phyloP scores from a whole-genome alignment of 1,140 invertebrate genomes.

The Phthorimaea operculella region DNA sequence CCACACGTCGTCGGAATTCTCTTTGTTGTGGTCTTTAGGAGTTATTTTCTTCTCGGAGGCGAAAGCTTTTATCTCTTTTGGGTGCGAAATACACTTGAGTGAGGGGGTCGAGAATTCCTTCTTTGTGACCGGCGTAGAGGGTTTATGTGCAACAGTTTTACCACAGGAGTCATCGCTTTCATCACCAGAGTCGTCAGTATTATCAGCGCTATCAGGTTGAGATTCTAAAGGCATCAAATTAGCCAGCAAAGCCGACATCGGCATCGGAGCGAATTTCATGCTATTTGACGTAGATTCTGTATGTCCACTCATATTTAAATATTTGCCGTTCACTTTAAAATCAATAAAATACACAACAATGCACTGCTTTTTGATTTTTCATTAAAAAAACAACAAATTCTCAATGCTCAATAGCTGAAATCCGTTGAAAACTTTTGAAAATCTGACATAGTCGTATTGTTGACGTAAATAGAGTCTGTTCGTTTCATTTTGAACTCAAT shows the following conservation, averaged over 20 bases:
- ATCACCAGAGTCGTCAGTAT: constrained; percentile 35
- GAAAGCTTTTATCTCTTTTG: constrained; percentile 29
- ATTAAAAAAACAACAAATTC: background rate
- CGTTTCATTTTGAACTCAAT: background rate
- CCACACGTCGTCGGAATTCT: constrained; percentile 29
- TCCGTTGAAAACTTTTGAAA: constrained; percentile 6
- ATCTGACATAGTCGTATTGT: constrained; percentile 1
- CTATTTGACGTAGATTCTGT: constrained; percentile 53
- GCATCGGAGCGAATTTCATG: constrained; percentile 59
- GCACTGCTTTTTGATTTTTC: background rate
- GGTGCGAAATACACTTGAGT: constrained; percentile 20
- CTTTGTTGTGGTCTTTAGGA: constrained; percentile 36
- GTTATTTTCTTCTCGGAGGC: constrained; percentile 38
- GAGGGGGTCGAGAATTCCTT: constrained; percentile 31
- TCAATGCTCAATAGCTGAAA: background rate
- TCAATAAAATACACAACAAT: background rate
- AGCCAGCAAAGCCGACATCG: constrained; percentile 55
- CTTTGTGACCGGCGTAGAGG: constrained; percentile 23
- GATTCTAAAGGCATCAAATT: constrained; percentile 50
- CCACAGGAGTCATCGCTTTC: constrained; percentile 42
- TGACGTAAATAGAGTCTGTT: background rate
- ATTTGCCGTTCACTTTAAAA: background rate
- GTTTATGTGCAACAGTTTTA: constrained; percentile 34
- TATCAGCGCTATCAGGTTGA: constrained; percentile 34
- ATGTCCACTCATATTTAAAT: constrained; percentile 42